Percentiles rank a stretch among this genome's conserved stretches.
Evolutionary conservation across 2,888 invertebrate species (phyloP).

Genomic region (Platypus cylindrus): DNA sequence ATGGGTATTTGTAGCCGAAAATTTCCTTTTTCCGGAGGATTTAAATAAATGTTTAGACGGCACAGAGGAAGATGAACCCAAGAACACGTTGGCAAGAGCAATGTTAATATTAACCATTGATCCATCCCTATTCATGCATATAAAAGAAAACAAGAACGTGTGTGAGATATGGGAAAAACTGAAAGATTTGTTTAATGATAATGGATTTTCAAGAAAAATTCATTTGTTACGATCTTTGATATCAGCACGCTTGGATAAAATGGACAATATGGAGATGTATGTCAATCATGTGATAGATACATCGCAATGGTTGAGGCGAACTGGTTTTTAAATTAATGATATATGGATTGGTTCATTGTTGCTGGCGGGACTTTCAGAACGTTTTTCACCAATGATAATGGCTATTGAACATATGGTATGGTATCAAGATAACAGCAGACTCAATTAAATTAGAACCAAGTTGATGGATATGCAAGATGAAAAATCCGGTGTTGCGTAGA

Average conservation of each 20-base stretch:
- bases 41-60: slow-evolving; percentile 12
- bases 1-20: slow-evolving; percentile 15
- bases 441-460: slow-evolving; percentile 21
- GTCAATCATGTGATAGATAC: slow-evolving; percentile 16
- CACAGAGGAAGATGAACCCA: slow-evolving; percentile 7
- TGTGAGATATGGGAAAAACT: slow-evolving; percentile 18
- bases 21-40: slow-evolving; percentile 15
- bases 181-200: slow-evolving; percentile 18
- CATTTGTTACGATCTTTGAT: slow-evolving; percentile 17
- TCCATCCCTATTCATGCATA: slow-evolving; percentile 18
- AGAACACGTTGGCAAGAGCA: slow-evolving; percentile 10
- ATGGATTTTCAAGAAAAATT: slow-evolving; percentile 18
- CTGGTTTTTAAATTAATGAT: slow-evolving; percentile 7
- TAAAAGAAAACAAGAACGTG: slow-evolving; percentile 17
- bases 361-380: slow-evolving; percentile 18
- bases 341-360: slow-evolving; percentile 3
- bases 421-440: slow-evolving; percentile 19
- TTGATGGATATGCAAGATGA: slow-evolving; percentile 18
- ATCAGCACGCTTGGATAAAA: slow-evolving; percentile 7
- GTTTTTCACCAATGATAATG: slow-evolving; percentile 20
- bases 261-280: slow-evolving; percentile 14
- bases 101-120: slow-evolving; percentile 17
- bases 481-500: too few relatives aligned
- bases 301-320: slow-evolving; percentile 12
- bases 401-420: slow-evolving; percentile 21